These are phyloP conservation scores for Drosophila setifemur DNA, from an alignment of 1,140 invertebrate genomes.

Conservation along the genomic window DNA sequence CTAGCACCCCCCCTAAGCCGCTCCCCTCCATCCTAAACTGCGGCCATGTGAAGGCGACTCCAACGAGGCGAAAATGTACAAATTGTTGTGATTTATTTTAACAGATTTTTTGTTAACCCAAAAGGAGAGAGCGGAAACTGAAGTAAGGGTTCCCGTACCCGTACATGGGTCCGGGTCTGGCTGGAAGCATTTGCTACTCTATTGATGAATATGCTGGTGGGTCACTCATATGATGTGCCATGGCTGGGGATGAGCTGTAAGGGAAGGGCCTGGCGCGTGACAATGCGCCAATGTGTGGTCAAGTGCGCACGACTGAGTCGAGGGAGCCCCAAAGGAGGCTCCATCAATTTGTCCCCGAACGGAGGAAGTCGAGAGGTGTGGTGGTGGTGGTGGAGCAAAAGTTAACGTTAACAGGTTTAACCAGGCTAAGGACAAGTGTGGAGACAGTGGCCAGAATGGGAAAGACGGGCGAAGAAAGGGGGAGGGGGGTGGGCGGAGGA, in stretches of 20 bases:
- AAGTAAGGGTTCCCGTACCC: neutral
- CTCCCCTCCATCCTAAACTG: neutral
- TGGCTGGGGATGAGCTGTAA: neutral
- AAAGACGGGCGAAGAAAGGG: neutral
- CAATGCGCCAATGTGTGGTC: constrained; percentile 78
- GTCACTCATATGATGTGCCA: constrained; percentile 25
- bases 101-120: constrained; percentile 77
- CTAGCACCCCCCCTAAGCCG: constrained; percentile 14
- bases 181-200: constrained; percentile 53
- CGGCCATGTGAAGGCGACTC: constrained; percentile 6
- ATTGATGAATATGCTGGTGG: constrained; percentile 75
- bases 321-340: constrained; percentile 36
- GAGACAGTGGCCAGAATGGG: constrained; percentile 46
- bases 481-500: constrained; percentile 9
- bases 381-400: constrained; percentile 43
- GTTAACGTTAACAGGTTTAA: constrained; percentile 79
- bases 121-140: constrained; percentile 6
- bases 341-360: constrained; percentile 51
- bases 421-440: constrained; percentile 69
- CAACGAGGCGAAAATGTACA: constrained; percentile 78
- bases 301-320: constrained; percentile 75
- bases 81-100: constrained; percentile 80
- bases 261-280: constrained; percentile 51
- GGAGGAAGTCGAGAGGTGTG: constrained; percentile 35
- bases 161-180: neutral